Conservation (phyloP, 2,888 invertebrate species). For the Chirona hameri region DNA sequence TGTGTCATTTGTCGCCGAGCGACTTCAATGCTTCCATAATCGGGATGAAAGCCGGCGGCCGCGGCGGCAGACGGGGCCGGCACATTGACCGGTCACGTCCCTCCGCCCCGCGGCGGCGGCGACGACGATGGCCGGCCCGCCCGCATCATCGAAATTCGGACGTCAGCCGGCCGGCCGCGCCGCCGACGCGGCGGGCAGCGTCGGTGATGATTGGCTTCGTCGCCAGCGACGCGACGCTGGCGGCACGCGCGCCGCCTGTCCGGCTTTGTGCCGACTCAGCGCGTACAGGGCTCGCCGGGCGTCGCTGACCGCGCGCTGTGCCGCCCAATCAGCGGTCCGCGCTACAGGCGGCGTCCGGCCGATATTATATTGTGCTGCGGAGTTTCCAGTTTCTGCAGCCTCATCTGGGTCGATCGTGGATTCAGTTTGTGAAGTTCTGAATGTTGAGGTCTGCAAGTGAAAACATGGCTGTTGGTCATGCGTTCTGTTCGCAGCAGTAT, state of each 20-base stretch:
- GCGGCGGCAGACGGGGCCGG: not conserved
- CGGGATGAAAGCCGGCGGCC: slow-evolving; percentile 4
- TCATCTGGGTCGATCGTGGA: too few species aligned
- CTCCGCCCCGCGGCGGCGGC: not conserved
- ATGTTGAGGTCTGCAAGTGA: too few species aligned
- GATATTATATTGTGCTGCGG: too few species aligned
- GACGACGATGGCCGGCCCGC: not conserved
- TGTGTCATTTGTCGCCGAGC: not conserved
- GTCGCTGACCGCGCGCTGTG: too few species aligned
- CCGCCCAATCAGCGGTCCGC: too few species aligned
- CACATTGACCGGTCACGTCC: not conserved
- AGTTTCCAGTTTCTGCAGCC: too few species aligned
- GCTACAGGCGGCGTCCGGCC: too few species aligned
- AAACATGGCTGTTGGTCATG: too few species aligned
- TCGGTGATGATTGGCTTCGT: not conserved
- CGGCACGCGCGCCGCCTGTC: not conserved
- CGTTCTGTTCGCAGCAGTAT: too few species aligned
- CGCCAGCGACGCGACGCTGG: not conserved
- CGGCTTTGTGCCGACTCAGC: not conserved
- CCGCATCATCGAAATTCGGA: slow-evolving; percentile 5
- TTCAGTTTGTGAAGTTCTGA: too few species aligned
- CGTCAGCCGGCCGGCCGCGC: not conserved
- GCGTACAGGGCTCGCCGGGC: too few species aligned
- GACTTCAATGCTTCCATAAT: not conserved
- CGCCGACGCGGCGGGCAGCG: not conserved